These are phyloP conservation scores for Hippoglossus hippoglossus DNA, from an alignment of 2,797 vertebrate genomes.

Conservation along the genomic window DNA sequence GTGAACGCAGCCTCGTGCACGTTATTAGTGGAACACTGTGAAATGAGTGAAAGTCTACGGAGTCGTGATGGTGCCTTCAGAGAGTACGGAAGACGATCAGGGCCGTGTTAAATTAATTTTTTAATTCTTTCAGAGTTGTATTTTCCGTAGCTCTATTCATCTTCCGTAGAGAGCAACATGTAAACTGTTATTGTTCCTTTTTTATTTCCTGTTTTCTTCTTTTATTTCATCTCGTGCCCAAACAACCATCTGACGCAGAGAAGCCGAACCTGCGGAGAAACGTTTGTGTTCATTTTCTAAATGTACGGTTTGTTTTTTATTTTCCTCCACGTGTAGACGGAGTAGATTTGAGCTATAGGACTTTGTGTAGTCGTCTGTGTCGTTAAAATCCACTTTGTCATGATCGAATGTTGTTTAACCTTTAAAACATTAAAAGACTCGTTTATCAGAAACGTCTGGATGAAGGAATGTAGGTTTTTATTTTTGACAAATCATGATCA, in stretches of 20 bases:
- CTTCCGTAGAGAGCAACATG: slow-evolving; percentile 1
- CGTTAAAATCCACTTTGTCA: slow-evolving; percentile 15
- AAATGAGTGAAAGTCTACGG: slow-evolving; percentile 28
- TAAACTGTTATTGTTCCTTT: not conserved
- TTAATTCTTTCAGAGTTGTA: not conserved
- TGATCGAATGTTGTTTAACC: slow-evolving; percentile 54
- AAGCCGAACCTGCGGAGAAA: slow-evolving; percentile 20
- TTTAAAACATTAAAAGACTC: too few species aligned
- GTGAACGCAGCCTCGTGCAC: too few species aligned
- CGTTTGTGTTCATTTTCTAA: not conserved
- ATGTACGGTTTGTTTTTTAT: slow-evolving; percentile 1
- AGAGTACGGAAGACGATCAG: slow-evolving; percentile 1
- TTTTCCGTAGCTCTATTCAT: not conserved
- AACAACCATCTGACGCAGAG: not conserved
- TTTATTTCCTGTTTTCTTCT: not conserved
- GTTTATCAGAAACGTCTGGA: slow-evolving; percentile 34
- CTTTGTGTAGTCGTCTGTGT: slow-evolving; percentile 16
- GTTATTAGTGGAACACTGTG: slow-evolving; percentile 42
- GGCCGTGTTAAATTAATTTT: not conserved
- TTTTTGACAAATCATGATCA: slow-evolving; percentile 30
- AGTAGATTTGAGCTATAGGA: slow-evolving; percentile 25
- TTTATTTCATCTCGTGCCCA: slow-evolving; percentile 10
- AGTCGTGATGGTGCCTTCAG: slow-evolving; percentile 28
- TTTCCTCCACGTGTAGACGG: slow-evolving; percentile 12
- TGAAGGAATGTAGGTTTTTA: slow-evolving; percentile 65